A percentile compares a stretch with the other conserved stretches of the same genome.
These are phyloP conservation scores for Setophaga kirtlandii DNA, from an alignment of 2,113 vertebrate species.

Conservation along the genomic window DNA sequence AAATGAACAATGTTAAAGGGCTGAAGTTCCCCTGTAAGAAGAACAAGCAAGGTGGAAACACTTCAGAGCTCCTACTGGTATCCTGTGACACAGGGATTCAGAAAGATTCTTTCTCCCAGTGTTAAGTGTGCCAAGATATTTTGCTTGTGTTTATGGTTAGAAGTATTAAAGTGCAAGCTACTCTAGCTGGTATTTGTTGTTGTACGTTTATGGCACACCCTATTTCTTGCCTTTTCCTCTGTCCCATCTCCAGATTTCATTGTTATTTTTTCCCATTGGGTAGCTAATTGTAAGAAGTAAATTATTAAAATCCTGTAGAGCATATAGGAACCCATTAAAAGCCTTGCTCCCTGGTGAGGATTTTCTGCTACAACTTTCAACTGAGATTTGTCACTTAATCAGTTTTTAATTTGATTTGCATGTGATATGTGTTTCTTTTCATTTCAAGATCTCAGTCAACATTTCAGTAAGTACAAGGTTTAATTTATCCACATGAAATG, in stretches of 20 bases:
- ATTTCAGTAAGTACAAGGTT: neutral
- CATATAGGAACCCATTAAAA: neutral
- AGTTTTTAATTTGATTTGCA: constrained; percentile 31
- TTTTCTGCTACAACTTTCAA: neutral
- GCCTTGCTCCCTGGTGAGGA: neutral
- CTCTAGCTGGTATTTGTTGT: neutral
- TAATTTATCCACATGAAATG: constrained; percentile 11
- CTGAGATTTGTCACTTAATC: constrained; percentile 27
- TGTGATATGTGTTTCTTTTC: neutral
- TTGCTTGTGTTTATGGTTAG: neutral
- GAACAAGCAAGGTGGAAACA: neutral
- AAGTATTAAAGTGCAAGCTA: neutral
- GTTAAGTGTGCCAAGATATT: neutral
- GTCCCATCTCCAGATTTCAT: neutral
- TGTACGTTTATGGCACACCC: neutral
- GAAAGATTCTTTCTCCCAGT: neutral
- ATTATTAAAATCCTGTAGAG: neutral
- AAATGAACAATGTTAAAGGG: neutral
- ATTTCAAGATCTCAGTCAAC: neutral
- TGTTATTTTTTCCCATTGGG: neutral
- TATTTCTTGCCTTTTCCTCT: neutral
- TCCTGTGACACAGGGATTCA: neutral
- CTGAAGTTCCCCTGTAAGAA: neutral
- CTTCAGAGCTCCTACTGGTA: accelerated
- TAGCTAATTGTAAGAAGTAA: neutral